Evolutionary conservation across 2,888 invertebrate genomes (phyloP).

Genomic region (Phyto melanocephala): DNA sequence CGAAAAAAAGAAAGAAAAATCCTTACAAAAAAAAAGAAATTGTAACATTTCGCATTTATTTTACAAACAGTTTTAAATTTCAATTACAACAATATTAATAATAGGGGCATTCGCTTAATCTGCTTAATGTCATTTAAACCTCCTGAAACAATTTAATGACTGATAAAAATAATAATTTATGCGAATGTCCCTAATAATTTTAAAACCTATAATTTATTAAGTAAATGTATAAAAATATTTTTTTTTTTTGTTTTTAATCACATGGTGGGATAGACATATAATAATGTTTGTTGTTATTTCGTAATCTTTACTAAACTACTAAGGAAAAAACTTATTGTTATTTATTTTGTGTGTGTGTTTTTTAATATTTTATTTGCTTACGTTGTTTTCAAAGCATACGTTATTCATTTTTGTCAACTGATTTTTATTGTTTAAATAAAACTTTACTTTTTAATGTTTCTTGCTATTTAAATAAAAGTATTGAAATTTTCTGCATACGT

Average conservation of each 20-base stretch:
- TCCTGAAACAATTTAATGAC: too few relatives aligned
- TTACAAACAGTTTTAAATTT: too few relatives aligned
- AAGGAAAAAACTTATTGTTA: constrained; percentile 33
- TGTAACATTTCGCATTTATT: too few relatives aligned
- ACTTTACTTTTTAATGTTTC: not conserved
- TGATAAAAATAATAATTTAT: not conserved
- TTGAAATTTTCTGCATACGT: constrained; percentile 70
- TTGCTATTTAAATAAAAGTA: too few relatives aligned
- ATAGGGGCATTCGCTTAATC: too few relatives aligned
- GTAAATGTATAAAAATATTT: constrained; percentile 9
- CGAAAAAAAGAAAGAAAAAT: too few relatives aligned
- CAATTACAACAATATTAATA: too few relatives aligned
- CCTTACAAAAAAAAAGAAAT: too few relatives aligned
- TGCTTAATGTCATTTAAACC: too few relatives aligned
- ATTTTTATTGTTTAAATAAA: constrained; percentile 7
- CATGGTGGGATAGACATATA: constrained; percentile 72
- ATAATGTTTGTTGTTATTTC: constrained; percentile 42
- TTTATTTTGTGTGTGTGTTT: constrained; percentile 22
- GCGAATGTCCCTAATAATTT: not conserved
- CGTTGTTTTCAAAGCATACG: constrained; percentile 56
- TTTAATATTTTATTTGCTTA: constrained; percentile 26
- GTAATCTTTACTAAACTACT: constrained; percentile 32
- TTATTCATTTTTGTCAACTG: not conserved
- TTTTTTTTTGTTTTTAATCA: constrained; percentile 68
- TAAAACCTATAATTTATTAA: not conserved